A percentile compares a stretch with the other conserved stretches of the same genome.
These are phyloP conservation scores for Drosophila ficusphila DNA, from an alignment of 1,140 invertebrate species.

Conservation along the genomic window DNA sequence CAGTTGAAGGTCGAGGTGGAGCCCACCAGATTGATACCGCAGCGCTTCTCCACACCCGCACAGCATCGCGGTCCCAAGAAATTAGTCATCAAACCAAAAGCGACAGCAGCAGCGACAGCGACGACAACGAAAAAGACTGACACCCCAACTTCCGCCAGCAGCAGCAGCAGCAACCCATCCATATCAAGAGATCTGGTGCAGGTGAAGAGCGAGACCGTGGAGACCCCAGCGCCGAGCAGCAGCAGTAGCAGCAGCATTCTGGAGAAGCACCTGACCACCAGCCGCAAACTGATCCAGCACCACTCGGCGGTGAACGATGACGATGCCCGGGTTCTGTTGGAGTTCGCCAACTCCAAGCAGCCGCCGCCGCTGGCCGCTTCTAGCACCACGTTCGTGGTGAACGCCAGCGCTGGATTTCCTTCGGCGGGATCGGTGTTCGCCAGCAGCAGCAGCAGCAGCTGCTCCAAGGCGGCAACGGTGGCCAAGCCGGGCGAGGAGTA, in stretches of 20 bases:
- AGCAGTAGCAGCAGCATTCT: conserved; percentile 70
- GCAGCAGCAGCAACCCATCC: conserved; percentile 44
- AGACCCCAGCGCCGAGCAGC: conserved; percentile 19
- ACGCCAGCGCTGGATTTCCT: conserved; percentile 62
- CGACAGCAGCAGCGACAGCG: conserved; percentile 32
- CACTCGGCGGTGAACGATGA: conserved; percentile 68
- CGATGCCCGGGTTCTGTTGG: conserved; percentile 72
- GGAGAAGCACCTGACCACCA: conserved; percentile 71
- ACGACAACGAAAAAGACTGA: conserved; percentile 70
- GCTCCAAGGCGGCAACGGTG: conserved; percentile 5
- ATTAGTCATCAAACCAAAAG: conserved; percentile 83
- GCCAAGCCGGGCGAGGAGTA: conserved; percentile 63
- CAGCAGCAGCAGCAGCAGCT: conserved; percentile 33
- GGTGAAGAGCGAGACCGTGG: conserved; percentile 60
- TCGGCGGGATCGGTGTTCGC: conserved; percentile 74
- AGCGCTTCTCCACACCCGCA: conserved; percentile 47
- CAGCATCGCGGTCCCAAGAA: conserved; percentile 78
- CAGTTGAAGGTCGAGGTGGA: conserved; percentile 67
- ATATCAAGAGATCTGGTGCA: conserved; percentile 71
- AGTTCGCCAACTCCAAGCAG: conserved; percentile 80
- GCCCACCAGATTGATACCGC: conserved; percentile 45
- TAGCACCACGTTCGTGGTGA: conserved; percentile 66
- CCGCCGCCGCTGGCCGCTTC: conserved; percentile 30
- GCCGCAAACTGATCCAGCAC: conserved; percentile 36
- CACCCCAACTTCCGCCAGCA: conserved; percentile 44